A percentile compares a stretch with the other conserved stretches of the same genome.
Evolutionary conservation across 2,113 vertebrate species (phyloP).

Genomic region (Microcebus griseorufus): DNA sequence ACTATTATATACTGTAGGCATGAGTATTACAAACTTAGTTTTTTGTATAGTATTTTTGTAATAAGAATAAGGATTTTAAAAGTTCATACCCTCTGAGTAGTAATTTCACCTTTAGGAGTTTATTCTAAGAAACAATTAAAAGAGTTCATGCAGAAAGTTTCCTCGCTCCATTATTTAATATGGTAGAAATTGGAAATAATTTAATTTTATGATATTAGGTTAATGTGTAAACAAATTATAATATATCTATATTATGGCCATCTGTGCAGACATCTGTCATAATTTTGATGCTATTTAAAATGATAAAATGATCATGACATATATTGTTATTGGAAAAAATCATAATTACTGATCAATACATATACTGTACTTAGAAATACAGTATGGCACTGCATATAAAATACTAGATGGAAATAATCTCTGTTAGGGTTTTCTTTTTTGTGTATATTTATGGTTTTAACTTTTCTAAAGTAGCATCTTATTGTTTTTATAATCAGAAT

Average conservation of each 20-base stretch:
- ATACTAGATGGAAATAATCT: neutral
- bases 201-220: neutral
- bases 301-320: neutral
- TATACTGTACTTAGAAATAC: neutral
- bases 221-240: neutral
- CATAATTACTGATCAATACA: neutral
- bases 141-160: neutral
- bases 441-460: neutral
- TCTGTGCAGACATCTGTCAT: neutral
- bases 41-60: neutral
- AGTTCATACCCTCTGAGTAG: neutral
- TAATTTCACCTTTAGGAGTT: neutral
- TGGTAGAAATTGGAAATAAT: neutral
- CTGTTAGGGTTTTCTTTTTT: neutral
- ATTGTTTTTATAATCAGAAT: neutral
- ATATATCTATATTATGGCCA: neutral
- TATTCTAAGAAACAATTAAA: neutral
- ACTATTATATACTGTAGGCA: neutral
- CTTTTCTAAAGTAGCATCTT: neutral
- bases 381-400: neutral
- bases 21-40: neutral
- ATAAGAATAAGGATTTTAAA: neutral
- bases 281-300: neutral
- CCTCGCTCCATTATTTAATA: neutral
- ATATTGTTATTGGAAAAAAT: neutral